Base-by-base conservation (phyloP, 2,888 invertebrate species). In the Polyploca ridens region DNA sequence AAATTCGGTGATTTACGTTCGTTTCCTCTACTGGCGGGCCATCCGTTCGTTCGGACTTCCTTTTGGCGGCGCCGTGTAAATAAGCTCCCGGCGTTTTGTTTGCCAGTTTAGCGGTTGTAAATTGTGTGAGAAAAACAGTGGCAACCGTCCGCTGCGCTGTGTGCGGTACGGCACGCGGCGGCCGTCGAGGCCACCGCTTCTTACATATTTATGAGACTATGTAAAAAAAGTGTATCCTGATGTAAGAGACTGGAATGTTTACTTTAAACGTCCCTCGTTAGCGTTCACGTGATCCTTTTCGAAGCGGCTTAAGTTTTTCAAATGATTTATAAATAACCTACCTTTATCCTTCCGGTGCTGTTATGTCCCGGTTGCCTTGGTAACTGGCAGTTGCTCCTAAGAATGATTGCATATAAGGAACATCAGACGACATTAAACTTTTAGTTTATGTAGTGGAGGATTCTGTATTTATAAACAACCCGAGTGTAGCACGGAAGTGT, bases 1-100 rank as follows among this genome's bases (percentile, higher is more conserved):
- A 84, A 88, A 89, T 87, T 88, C 81, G 76, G 86, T 89, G 90
- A 93, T 92, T 93, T 90, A 92, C 86, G 86, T 87, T 82, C 77
- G 87, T 86, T 89, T 89, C 41, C 38, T 38, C 87, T 86, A 82
- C 78, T 80, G 81, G 83, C 85, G 82, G 80, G 82, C 86, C 85
- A 85, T 87, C 87, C 87, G 87, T 82, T 85, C 78, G 83, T 78
- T 85, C 82, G 87, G 84, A 89, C 88, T 92, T 91, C 90, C 88
- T 89, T 88, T 87, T 74, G 81, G 79, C 76, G 86, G 83, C 83
- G 87, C 82, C 86, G 87, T 88, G 90, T 90, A 90, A 90, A 91
- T 91, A 91, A 88, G 85, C 84, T 83, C 79, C 83, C 78, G 82
- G 82, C 81, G 81, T 88, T 90, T 87, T 86, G 90, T 90, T 89